Percentiles rank a stretch among this genome's conserved stretches.
Evolutionary conservation across 2,113 vertebrate species (phyloP).

Genomic region (Ivindomyrus marchei): DNA sequence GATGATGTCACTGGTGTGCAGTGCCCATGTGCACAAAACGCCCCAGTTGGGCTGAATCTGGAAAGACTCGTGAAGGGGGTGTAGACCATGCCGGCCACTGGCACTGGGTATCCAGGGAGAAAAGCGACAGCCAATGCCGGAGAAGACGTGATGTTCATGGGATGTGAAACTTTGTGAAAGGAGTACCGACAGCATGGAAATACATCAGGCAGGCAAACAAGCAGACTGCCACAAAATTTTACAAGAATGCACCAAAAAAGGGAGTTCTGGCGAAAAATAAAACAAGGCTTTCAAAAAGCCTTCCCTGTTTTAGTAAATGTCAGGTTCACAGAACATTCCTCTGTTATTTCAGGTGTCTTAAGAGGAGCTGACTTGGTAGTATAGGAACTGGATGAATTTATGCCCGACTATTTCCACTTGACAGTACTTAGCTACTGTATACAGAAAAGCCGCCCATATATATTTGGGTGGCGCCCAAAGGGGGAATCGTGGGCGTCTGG

Average conservation of each 20-base stretch:
- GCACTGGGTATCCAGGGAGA: constrained; percentile 87
- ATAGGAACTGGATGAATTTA: background rate
- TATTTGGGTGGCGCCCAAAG: background rate
- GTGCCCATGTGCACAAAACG: background rate
- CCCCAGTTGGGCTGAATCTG: background rate
- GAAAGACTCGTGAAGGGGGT: background rate
- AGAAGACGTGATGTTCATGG: constrained; percentile 87
- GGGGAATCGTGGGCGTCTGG: background rate
- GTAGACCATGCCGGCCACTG: background rate
- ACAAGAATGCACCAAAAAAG: background rate
- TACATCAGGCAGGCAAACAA: background rate
- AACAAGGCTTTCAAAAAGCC: background rate
- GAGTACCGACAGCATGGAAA: background rate
- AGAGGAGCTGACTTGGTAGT: background rate
- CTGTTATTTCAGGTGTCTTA: background rate
- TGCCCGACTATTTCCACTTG: background rate
- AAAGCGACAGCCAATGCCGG: constrained; percentile 92
- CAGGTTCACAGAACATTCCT: background rate
- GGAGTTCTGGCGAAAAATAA: background rate
- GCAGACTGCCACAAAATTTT: background rate
- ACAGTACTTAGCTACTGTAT: background rate
- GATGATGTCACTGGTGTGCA: background rate
- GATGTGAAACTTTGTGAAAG: constrained; percentile 76
- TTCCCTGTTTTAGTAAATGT: background rate
- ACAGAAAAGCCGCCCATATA: background rate